These are phyloP conservation scores for Eurytoma californica DNA, from an alignment of 2,888 invertebrate species.

Conservation along the genomic window DNA sequence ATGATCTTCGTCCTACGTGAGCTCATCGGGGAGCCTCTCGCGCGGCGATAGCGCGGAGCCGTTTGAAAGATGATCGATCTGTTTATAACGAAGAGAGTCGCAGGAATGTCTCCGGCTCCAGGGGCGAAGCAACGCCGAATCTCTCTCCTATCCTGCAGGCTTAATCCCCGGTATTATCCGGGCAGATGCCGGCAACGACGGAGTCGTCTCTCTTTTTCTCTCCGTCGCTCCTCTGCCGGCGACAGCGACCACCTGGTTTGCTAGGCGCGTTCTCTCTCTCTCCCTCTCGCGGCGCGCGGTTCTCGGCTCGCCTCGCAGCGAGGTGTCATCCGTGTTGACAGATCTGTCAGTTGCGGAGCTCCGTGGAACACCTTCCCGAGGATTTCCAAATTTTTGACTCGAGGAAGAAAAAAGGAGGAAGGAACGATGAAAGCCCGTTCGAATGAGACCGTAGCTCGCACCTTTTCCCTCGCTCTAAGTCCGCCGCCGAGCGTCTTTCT, in stretches of 20 bases:
- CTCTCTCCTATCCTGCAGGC: slow-evolving; percentile 48
- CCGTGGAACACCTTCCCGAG: slow-evolving; percentile 56
- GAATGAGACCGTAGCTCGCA: slow-evolving; percentile 1
- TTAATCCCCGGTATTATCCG: slow-evolving; percentile 74
- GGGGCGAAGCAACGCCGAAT: background rate
- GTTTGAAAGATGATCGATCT: slow-evolving; percentile 75
- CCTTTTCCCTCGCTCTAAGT: background rate
- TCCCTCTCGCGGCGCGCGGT: slow-evolving; percentile 1
- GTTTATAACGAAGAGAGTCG: slow-evolving; percentile 57
- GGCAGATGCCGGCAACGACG: slow-evolving; percentile 66
- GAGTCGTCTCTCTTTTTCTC: slow-evolving; percentile 62
- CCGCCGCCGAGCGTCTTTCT: slow-evolving; percentile 10
- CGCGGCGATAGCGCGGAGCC: slow-evolving; percentile 60
- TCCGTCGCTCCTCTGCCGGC: slow-evolving; percentile 51
- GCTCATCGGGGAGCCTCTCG: slow-evolving; percentile 27
- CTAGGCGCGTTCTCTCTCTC: slow-evolving; percentile 39
- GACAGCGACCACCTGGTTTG: slow-evolving; percentile 67
- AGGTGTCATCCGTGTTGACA: slow-evolving; percentile 74
- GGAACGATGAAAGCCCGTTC: slow-evolving; percentile 40
- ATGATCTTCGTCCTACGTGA: slow-evolving; percentile 10
- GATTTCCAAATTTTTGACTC: slow-evolving; percentile 56
- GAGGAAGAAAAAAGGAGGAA: slow-evolving; percentile 27
- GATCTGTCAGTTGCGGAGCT: slow-evolving; percentile 70
- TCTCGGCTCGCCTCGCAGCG: slow-evolving; percentile 38
- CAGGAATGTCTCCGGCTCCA: slow-evolving; percentile 28